These are phyloP conservation scores for Alosa sapidissima DNA, from an alignment of 2,797 vertebrate genomes.

Conservation along the genomic window DNA sequence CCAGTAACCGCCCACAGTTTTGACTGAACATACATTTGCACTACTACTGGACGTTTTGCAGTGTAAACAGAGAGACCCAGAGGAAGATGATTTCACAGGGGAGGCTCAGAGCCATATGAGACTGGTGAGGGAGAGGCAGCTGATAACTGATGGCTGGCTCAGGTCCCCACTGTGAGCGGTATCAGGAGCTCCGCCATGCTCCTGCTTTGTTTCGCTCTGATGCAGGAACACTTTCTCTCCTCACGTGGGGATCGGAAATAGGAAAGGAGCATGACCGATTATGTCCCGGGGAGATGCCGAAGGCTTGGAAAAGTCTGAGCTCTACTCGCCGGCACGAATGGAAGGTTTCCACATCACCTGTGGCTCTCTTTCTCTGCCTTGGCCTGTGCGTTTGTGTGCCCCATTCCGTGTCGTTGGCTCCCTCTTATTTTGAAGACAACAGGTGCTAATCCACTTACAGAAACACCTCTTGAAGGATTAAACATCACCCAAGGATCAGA, in stretches of 20 bases:
- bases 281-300: neutral
- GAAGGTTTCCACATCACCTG: conserved; percentile 9
- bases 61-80: neutral
- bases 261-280: conserved; percentile 11
- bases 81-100: neutral
- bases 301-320: neutral
- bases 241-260: conserved; percentile 21
- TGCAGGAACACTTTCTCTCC: neutral
- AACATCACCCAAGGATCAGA: neutral
- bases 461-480: conserved; percentile 4
- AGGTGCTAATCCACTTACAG: conserved; percentile 10
- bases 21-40: neutral
- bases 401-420: neutral
- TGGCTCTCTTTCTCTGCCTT: neutral
- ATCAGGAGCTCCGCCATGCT: neutral
- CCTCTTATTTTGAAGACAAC: neutral
- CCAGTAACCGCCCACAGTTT: neutral
- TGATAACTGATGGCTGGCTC: neutral
- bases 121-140: neutral
- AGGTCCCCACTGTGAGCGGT: neutral
- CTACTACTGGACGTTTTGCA: neutral
- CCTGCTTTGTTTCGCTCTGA: neutral
- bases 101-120: neutral
- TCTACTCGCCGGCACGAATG: neutral
- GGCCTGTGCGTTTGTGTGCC: neutral